Base-by-base conservation (phyloP, 2,888 invertebrate genomes). In the Sicus ferrugineus region DNA sequence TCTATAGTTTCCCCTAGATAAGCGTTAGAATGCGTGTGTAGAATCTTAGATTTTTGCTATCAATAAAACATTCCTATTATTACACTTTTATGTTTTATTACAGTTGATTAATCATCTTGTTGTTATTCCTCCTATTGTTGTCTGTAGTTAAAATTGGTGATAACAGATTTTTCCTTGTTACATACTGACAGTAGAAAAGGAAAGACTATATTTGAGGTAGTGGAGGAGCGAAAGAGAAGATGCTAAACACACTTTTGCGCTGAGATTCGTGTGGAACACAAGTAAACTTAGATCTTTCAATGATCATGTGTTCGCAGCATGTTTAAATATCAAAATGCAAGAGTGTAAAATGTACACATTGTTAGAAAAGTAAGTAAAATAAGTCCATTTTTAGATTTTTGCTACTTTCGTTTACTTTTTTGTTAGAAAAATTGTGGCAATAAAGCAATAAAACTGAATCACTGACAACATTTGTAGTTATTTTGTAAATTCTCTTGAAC, bases 261-360 rank as follows among this genome's bases (percentile, higher is more conserved):
- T 64, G 64, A 52, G 5, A 30, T n/a, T 6, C 31, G 21, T 42
- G n/a, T 14, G 50, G 50, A 16, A 19, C 50, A 50, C 9, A 50
- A 50, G 7, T 64, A 50, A n/a, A 64, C 64, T 64, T 64, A 50
- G 64, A 64, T 64, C 64, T 50, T 21, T 31, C 48, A 21, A 21
- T 28, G 30, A 31, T 64, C 64, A 52, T 50, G 50, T 50, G 64
- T 61, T 14, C 23, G 38, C 9, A 34, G 21, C 61, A 34, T 61
- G 38, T 34, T 56, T 3, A n/a, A 28, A 14, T 46, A 46, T 46
- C 19, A 4, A 56, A 3, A 23, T 11, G 9, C 23, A 21, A 16
- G 26, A 21, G 2, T 34, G 11, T 5, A 34, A 9, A 11, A 34
- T 34, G 11, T 34, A 9, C 38, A 34, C 5, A 34, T 9, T 34